These are phyloP conservation scores for Punctoribates punctum DNA, from an alignment of 2,888 invertebrate species.

Conservation along the genomic window DNA sequence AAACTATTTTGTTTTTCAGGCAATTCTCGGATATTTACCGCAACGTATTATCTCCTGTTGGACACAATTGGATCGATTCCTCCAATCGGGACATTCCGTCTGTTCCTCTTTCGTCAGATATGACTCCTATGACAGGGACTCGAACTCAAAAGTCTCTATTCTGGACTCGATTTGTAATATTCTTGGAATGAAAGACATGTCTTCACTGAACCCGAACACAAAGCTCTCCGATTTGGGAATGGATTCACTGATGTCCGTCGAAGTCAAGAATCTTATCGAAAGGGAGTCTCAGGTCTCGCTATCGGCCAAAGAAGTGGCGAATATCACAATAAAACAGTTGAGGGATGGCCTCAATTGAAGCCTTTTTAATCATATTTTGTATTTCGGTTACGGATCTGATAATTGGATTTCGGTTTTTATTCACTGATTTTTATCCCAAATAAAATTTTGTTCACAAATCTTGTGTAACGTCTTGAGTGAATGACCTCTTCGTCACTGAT, in stretches of 20 bases:
- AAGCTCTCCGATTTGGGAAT: constrained; percentile 58
- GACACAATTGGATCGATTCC: constrained; percentile 77
- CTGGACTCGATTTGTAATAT: constrained; percentile 24
- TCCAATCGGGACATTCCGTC: constrained; percentile 75
- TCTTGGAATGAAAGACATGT: constrained; percentile 75
- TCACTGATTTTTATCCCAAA: no score
- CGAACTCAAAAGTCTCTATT: constrained; percentile 50
- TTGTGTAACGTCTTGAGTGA: no score
- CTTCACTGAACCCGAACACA: constrained; percentile 68
- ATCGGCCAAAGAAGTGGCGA: neutral
- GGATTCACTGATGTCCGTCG: constrained; percentile 55
- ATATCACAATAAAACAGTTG: neutral
- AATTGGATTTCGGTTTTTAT: no score
- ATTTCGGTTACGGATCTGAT: no score
- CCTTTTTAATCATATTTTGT: no score
- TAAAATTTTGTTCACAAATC: no score
- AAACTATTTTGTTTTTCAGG: neutral
- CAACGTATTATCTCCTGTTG: constrained; percentile 91
- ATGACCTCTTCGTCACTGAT: no score
- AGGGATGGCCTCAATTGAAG: neutral
- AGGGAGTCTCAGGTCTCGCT: constrained; percentile 46
- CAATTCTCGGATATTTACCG: constrained; percentile 72
- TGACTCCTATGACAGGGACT: constrained; percentile 31
- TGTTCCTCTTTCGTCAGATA: constrained; percentile 3
- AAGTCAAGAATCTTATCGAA: constrained; percentile 55